Conservation (phyloP, 2,888 invertebrate genomes). For the Heteromyza rotundicornis region DNA sequence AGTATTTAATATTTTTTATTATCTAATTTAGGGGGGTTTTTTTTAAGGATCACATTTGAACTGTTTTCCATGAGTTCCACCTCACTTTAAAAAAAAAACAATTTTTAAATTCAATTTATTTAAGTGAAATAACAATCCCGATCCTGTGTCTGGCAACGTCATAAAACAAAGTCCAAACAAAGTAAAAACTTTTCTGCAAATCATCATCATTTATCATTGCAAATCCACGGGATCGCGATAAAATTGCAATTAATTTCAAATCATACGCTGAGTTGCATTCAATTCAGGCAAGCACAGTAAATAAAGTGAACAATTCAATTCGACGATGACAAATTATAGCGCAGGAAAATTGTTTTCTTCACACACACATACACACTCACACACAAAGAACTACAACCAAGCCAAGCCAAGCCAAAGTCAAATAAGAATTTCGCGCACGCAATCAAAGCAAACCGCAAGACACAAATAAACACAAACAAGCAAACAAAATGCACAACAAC, state of each 20-base stretch:
- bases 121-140: no score
- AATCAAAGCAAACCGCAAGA: background rate
- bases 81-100: no score
- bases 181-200: slow-evolving; percentile 1
- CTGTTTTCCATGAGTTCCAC: no score
- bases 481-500: no score
- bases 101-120: no score
- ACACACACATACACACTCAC: background rate
- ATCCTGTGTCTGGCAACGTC: no score
- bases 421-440: background rate
- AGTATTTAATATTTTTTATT: slow-evolving; percentile 43
- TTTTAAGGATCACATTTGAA: no score
- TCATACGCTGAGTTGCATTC: slow-evolving; percentile 21
- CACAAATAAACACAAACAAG: background rate
- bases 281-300: background rate
- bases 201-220: background rate
- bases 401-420: background rate
- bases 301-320: background rate
- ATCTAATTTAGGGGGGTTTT: no score
- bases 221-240: slow-evolving; percentile 11
- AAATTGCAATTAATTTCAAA: slow-evolving; percentile 25
- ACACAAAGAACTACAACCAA: background rate
- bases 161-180: background rate
- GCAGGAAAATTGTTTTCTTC: slow-evolving; percentile 6
- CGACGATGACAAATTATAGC: background rate